A percentile compares a stretch with the other conserved stretches of the same genome.
Conservation (phyloP, 2,888 invertebrate genomes). For the Drosophila testacea region DNA sequence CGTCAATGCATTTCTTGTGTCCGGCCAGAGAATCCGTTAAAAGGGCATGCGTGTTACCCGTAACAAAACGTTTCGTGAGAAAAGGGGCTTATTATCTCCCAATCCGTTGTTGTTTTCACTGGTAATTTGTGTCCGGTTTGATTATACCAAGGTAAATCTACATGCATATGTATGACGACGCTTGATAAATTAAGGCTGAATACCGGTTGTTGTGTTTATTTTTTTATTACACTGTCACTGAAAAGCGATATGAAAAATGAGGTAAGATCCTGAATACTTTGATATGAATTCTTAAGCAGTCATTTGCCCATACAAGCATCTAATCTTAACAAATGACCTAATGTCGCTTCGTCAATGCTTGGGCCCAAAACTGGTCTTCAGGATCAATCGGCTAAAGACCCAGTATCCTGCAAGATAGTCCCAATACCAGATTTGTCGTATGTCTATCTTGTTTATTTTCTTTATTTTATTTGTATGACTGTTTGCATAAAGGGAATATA, state of each 20-base stretch:
- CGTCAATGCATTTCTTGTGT: constrained; percentile 50
- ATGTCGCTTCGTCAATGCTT: constrained; percentile 24
- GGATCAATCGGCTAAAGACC: neutral
- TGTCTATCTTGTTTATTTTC: neutral
- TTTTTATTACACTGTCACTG: constrained; percentile 29
- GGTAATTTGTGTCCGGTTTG: constrained; percentile 62
- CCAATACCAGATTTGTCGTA: neutral
- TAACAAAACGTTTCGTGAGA: constrained; percentile 62
- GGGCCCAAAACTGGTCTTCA: constrained; percentile 4
- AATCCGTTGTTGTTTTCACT: constrained; percentile 52
- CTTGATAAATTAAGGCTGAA: constrained; percentile 41
- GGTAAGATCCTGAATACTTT: constrained; percentile 31
- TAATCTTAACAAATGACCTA: constrained; percentile 68
- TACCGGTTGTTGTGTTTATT: constrained; percentile 54
- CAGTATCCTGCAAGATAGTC: neutral
- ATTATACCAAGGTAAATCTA: constrained; percentile 39
- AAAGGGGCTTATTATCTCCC: constrained; percentile 60
- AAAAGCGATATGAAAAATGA: constrained; percentile 12
- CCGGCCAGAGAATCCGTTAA: constrained; percentile 52
- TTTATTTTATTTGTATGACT: neutral
- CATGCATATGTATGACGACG: constrained; percentile 20
- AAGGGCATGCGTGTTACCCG: constrained; percentile 37
- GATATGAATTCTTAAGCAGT: constrained; percentile 57
- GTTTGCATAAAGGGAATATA: too few species aligned
- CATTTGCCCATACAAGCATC: constrained; percentile 40